Evolutionary conservation across 2,113 vertebrate species (phyloP), one percentile per base, ranked within the genome.

Genomic region (Psittacara wagleri): DNA sequence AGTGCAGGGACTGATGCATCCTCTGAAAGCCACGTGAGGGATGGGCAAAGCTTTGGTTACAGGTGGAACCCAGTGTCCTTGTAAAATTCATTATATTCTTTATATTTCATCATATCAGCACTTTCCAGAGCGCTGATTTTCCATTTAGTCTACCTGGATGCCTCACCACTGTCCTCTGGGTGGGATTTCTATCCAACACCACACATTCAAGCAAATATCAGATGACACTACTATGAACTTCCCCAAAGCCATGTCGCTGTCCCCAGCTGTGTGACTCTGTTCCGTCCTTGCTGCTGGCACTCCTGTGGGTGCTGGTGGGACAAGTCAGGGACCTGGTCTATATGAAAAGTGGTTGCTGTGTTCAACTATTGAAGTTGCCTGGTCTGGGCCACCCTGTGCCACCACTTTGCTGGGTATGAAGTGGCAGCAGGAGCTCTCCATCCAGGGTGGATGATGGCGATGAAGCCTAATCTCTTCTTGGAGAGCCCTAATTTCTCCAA

Each of bases 211-310:
- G 27, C 3, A 24, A 67, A 7, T 8, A 46, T 3, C 76, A 63
- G 75, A 31, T 59, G 44, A 70, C 44, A 9, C 8, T 1, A 1
- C 5, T 4, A 3, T 0, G 14, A 80, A 27, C n/a, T 52, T 13
- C 52, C 31, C 33, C 63, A 63, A 31, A 88, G 61, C 52, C 82
- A 11, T 0, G 4, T 66, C 41, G 51, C 35, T 33, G 23, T 78
- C 48, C 51, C 18, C 48, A 24, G 91, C 64, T 31, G 17, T 17
- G 59, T 49, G 92, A 17, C 67, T 80, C 68, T n/a, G 6, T 31
- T 43, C 66, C 54, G 46, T 46, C 64, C 64, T 51, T 4, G 3
- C 59, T 27, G 2, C 66, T 78, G 76, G 61, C 59, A 22, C 76
- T 15, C 17, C 2, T 8, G 70, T 57, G 48, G 23, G 48, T 83